phyloP scores from a whole-genome alignment of 2,113 vertebrate genomes.

The Pteruthius melanotis region DNA sequence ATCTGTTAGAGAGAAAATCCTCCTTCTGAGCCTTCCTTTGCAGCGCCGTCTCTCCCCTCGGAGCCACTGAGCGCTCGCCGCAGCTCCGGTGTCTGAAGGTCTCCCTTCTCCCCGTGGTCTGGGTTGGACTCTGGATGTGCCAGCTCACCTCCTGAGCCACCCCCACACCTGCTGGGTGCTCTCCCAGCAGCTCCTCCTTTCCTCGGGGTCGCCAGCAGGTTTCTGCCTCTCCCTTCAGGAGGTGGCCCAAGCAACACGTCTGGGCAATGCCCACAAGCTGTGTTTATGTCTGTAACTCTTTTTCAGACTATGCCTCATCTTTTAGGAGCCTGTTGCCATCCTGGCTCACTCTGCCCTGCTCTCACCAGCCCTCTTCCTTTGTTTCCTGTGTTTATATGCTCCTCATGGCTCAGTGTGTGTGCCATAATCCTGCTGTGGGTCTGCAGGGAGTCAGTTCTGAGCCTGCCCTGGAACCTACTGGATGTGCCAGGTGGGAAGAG shows the following conservation, averaged over 20 bases:
- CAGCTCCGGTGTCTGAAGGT: not conserved
- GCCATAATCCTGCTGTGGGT: not conserved
- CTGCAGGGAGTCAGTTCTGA: not conserved
- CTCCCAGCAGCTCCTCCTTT: not conserved
- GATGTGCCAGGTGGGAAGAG: not conserved
- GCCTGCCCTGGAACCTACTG: not conserved
- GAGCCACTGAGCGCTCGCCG: rapidly evolving
- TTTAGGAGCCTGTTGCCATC: not conserved
- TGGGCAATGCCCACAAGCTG: not conserved
- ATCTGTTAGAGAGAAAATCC: constrained; percentile 60
- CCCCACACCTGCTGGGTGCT: not conserved
- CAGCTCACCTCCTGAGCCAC: not conserved
- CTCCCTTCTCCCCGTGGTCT: not conserved
- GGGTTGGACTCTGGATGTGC: not conserved
- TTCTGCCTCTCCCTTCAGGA: not conserved
- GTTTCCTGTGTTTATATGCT: not conserved
- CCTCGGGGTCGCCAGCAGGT: not conserved
- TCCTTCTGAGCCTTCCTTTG: constrained; percentile 18
- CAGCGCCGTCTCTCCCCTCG: not conserved
- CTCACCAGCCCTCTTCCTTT: not conserved
- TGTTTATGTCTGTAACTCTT: not conserved
- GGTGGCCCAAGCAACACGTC: not conserved
- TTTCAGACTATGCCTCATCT: not conserved
- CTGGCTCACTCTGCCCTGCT: not conserved
- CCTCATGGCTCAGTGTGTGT: not conserved